phyloP scores from a whole-genome alignment of 2,113 vertebrate species.

The Scartelaos histophorus region DNA sequence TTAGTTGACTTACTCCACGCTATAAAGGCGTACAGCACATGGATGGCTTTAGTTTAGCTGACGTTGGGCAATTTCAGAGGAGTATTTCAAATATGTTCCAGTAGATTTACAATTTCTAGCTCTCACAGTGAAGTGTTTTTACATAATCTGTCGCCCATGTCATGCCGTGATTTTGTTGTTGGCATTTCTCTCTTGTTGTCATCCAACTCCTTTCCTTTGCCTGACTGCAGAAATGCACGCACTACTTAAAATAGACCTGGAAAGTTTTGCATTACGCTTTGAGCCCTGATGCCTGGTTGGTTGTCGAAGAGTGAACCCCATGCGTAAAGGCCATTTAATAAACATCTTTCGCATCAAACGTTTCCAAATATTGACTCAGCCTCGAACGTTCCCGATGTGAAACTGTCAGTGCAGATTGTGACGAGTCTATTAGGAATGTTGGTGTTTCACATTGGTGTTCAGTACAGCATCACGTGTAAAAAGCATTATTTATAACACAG shows the following conservation, averaged over 20 bases:
- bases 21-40: background rate
- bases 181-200: slow-evolving; percentile 18
- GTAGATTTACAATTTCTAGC: slow-evolving; percentile 34
- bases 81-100: slow-evolving; percentile 39
- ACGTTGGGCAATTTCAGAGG: background rate
- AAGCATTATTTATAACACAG: background rate
- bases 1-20: background rate
- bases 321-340: slow-evolving; percentile 61
- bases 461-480: slow-evolving; percentile 5
- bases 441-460: background rate
- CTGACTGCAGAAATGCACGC: slow-evolving; percentile 35
- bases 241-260: slow-evolving; percentile 62
- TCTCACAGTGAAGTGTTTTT: slow-evolving; percentile 28
- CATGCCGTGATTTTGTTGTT: slow-evolving; percentile 1
- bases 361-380: slow-evolving; percentile 70
- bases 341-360: slow-evolving; percentile 63
- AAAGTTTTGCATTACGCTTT: slow-evolving; percentile 56
- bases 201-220: slow-evolving; percentile 27
- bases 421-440: slow-evolving; percentile 58
- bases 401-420: slow-evolving; percentile 65
- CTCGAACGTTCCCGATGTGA: slow-evolving; percentile 59
- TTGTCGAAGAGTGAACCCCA: slow-evolving; percentile 55
- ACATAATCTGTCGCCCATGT: slow-evolving; percentile 33
- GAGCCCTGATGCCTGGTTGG: slow-evolving; percentile 50
- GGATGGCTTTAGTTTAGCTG: background rate